A percentile compares a stretch with the other conserved stretches of the same genome.
These are phyloP conservation scores for Philhelius pedissequus DNA, from an alignment of 2,888 invertebrate species.

Conservation along the genomic window DNA sequence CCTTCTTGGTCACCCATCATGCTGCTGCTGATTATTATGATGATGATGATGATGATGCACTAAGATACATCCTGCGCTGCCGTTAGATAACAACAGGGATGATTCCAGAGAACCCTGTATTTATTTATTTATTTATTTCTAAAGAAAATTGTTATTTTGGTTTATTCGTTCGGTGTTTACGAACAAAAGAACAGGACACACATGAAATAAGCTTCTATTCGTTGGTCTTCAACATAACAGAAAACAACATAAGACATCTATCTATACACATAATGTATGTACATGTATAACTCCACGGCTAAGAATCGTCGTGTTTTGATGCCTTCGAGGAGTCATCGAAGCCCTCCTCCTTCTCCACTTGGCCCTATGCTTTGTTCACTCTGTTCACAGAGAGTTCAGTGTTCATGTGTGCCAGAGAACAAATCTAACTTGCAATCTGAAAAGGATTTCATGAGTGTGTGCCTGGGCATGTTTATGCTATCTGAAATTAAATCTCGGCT, in stretches of 20 bases:
- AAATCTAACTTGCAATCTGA: slow-evolving; percentile 64
- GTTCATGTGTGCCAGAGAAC: slow-evolving; percentile 14
- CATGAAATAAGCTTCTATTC: slow-evolving; percentile 13
- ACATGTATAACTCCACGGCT: neutral
- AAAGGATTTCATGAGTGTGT: slow-evolving; percentile 60
- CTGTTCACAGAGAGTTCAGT: neutral
- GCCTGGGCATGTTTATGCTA: slow-evolving; percentile 59
- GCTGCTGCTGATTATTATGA: slow-evolving; percentile 17
- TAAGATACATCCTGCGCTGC: slow-evolving; percentile 18
- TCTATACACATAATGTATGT: neutral
- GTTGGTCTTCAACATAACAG: neutral
- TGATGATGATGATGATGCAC: slow-evolving; percentile 41
- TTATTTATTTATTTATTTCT: slow-evolving; percentile 1
- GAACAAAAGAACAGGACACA: slow-evolving; percentile 46
- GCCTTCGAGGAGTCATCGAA: slow-evolving; percentile 48
- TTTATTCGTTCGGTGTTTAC: slow-evolving; percentile 38
- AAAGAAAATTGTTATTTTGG: slow-evolving; percentile 8
- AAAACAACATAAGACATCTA: neutral
- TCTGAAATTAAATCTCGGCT: slow-evolving; percentile 68
- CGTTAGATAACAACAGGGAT: slow-evolving; percentile 28
- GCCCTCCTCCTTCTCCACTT: slow-evolving; percentile 14
- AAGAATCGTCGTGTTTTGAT: slow-evolving; percentile 34
- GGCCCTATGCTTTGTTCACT: neutral
- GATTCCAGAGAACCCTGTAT: slow-evolving; percentile 14
- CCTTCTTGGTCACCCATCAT: slow-evolving; percentile 46